Evolutionary conservation across 2,797 vertebrate genomes (phyloP), one percentile per base, ranked within the genome.

Genomic region (Myoxocephalus aenaeus): DNA sequence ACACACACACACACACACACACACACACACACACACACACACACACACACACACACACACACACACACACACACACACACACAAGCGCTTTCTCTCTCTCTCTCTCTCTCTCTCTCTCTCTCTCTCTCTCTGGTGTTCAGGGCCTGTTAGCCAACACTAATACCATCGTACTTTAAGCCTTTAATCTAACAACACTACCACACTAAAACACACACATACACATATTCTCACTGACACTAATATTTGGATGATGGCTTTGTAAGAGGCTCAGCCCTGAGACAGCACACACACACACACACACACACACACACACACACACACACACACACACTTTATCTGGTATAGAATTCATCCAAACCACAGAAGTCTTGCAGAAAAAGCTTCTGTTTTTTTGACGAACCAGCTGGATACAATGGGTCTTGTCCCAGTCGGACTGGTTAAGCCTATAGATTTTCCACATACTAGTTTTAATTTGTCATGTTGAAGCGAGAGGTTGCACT

Each of bases 151-250:
- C 18, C 80, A 75, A 68, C 77, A 51, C 79, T 87, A 79, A 88
- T 86, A 42, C 81, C 79, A 72, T 80, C 73, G 67, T 80, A 77
- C 11, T 73, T 86, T 86, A 79, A 88, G 68, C 79, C 63, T 85
- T 90, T 86, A 85, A 85, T 85, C 88, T 87, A 86, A 85, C 82
- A 89, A 79, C 72, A 78, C 57, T n/a, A 85, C 81, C 88, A 79
- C 75, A 78, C 57, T n/a, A 20, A 66, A 73, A 79, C 67, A 78
- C 76, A 76, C 61, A 69, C 72, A 66, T 50, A 25, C 50, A 53
- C 82, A 77, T 67, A 85, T 70, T 59, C 34, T 64, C 83, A 65
- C 65, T 69, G 54, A 81, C 74, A 29, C 75, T 87, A 81, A 89
- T 83, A 70, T 78, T 56, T 59, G 29, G 68, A 51, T 88, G 83